A percentile compares a stretch with the other conserved stretches of the same genome.
These are phyloP conservation scores for Aurelia coerulea DNA, from an alignment of 30 jellyfish, hydroid and myxozoan genomes.

Conservation along the genomic window DNA sequence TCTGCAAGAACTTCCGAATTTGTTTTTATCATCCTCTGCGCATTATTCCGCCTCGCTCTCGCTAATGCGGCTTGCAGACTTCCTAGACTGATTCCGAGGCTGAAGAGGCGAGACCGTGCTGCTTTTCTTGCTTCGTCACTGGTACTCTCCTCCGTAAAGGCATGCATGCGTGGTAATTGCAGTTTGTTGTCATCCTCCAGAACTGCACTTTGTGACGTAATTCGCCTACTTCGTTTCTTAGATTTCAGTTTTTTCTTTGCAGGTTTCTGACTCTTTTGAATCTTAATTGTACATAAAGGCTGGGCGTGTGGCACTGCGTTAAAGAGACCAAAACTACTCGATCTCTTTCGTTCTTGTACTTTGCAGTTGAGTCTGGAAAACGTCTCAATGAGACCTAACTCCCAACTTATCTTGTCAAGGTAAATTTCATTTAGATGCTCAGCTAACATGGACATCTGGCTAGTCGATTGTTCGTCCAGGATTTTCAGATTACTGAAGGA, in stretches of 20 bases:
- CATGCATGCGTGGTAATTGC: constrained; percentile 2
- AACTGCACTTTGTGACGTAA: neutral
- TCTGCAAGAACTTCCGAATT: neutral
- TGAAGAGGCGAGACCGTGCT: neutral
- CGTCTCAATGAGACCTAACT: neutral
- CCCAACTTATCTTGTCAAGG: constrained; percentile 9
- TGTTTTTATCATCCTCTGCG: neutral
- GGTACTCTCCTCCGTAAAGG: neutral
- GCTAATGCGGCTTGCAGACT: constrained; percentile 6
- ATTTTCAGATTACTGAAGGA: too few relatives aligned
- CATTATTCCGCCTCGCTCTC: neutral
- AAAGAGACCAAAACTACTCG: neutral
- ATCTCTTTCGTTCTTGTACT: neutral
- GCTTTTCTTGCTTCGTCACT: neutral
- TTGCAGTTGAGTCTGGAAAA: neutral
- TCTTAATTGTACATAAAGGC: neutral
- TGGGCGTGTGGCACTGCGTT: too few relatives aligned
- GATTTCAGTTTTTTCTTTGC: neutral
- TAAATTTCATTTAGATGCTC: constrained; percentile 2
- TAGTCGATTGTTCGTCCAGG: too few relatives aligned
- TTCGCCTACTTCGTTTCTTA: neutral
- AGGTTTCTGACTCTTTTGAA: neutral
- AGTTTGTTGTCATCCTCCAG: neutral
- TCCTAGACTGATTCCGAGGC: neutral
- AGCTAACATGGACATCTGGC: neutral